Base-by-base conservation (phyloP, 2,888 invertebrate species). In the Temnothorax ravouxi region DNA sequence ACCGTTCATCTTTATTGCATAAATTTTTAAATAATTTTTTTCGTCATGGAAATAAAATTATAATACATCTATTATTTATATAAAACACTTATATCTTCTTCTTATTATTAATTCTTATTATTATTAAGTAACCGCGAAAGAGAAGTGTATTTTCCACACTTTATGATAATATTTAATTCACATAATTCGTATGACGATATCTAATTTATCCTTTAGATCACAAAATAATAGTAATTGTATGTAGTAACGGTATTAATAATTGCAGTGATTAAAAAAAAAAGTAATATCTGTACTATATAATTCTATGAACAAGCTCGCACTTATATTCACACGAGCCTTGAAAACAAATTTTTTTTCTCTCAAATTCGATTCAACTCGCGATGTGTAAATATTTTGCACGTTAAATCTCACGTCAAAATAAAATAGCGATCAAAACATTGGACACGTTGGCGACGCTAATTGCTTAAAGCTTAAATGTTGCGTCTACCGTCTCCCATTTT, bases 311-410 rank as follows among this genome's bases (percentile, higher is more conserved):
- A 18, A 4, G 1, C 5, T 41, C 25, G 5, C 25, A 50, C 29
- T 29, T 21, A 69, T 34, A 52, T 29, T 67, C 50, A 34, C 34
- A 34, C 34, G 11, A 50, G 8, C 34, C 3, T 52, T 8, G n/a
- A 34, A n/a, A 34, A 3, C 3, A 1, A 52, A n/a, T 0, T 29
- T n/a, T 47, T 69, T n/a, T 50, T 50, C 5, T 52, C 3, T 66
- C 25, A 13, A 66, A 44, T 18, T 52, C 50, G n/a, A 69, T 50
- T 50, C 13, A 29, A 34, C 50, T 34, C 8, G n/a, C 47, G 18
- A 52, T 4, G 3, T 34, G 15, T 52, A 69, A 71, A 71, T 71
- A 69, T 71, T 71, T 71, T n/a, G 15, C 8, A 34, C 15, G 8
- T 52, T 52, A 52, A 52, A 34, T 69, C 13, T 69, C 29, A 13